Evolutionary conservation across 2,797 vertebrate genomes (phyloP).

Genomic region (Dryobates pubescens): DNA sequence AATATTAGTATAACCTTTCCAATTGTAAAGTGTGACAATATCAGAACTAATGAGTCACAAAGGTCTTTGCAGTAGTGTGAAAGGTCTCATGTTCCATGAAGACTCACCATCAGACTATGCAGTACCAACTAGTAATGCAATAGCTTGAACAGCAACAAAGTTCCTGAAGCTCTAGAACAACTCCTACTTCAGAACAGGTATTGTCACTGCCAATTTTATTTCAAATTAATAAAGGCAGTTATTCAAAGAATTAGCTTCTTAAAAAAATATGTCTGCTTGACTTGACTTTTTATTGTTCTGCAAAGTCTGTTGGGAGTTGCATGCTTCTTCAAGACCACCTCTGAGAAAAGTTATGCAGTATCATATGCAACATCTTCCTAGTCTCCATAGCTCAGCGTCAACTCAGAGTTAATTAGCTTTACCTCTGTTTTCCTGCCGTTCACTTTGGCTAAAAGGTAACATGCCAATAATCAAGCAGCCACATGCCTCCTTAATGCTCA

Average conservation of each 20-base stretch:
- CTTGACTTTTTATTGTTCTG: not conserved
- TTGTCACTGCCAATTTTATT: not conserved
- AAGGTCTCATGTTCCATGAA: not conserved
- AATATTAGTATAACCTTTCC: not conserved
- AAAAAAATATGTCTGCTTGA: not conserved
- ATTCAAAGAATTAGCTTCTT: not conserved
- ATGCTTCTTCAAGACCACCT: not conserved
- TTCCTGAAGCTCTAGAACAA: not conserved
- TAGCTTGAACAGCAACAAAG: not conserved
- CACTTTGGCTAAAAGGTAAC: not conserved
- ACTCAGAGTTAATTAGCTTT: not conserved
- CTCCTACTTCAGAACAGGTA: not conserved
- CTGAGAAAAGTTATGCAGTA: not conserved
- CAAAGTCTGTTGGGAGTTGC: not conserved
- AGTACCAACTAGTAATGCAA: not conserved
- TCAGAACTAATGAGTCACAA: not conserved
- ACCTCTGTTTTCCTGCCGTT: not conserved
- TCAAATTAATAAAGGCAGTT: not conserved
- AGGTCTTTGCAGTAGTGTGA: not conserved
- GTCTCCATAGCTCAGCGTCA: not conserved
- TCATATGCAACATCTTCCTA: not conserved
- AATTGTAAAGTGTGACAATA: not conserved
- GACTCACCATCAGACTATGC: not conserved
- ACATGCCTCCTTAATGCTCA: not conserved
- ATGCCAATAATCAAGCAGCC: not conserved